Evolutionary conservation across 2,888 invertebrate species (phyloP).

Genomic region (Ptychoptera albimana): DNA sequence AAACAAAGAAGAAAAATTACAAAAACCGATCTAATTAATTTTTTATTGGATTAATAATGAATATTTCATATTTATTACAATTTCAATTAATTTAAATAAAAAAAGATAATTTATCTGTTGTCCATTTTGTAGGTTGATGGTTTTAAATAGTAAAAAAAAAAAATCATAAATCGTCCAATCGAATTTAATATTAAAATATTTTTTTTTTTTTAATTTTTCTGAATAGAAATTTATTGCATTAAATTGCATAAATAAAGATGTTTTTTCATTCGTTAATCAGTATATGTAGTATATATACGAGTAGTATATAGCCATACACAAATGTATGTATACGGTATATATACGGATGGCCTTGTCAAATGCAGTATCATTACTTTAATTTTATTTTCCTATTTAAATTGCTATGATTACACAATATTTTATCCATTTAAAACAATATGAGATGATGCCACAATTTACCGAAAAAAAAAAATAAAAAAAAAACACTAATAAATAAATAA

Average conservation of each 20-base stretch:
- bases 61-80: neutral
- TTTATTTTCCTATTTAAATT: too few species aligned
- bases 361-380: too few species aligned
- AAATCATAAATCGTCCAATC: slow-evolving; percentile 9
- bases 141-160: too few species aligned
- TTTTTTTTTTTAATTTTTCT: neutral
- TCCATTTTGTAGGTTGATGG: slow-evolving; percentile 9
- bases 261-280: too few species aligned
- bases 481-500: too few species aligned
- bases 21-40: neutral
- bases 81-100: neutral
- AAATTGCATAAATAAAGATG: slow-evolving; percentile 8
- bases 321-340: too few species aligned
- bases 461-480: too few species aligned
- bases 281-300: neutral
- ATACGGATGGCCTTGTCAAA: too few species aligned
- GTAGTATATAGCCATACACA: too few species aligned
- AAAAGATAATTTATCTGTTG: neutral
- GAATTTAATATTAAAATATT: neutral
- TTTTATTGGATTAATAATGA: neutral
- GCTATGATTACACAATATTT: too few species aligned
- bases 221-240: slow-evolving; percentile 11
- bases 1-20: neutral
- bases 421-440: too few species aligned
- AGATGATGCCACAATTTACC: too few species aligned